Conservation (phyloP, 2,797 vertebrate genomes). For the Hafferia zeledoni region DNA sequence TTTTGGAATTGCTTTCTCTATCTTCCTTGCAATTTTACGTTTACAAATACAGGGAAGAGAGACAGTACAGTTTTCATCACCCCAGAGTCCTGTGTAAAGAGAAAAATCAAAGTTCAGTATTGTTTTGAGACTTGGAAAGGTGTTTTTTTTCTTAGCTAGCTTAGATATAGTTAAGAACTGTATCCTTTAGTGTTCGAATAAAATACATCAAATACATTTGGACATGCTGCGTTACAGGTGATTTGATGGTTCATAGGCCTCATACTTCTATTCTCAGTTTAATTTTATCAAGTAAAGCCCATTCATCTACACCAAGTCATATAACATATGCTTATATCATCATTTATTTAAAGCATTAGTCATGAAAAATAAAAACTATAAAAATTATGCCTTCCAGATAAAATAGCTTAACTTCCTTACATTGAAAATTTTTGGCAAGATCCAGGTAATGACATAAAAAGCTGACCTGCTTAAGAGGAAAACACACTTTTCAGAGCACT, state of each 20-base stretch:
- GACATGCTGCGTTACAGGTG: background rate
- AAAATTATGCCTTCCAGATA: background rate
- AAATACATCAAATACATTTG: background rate
- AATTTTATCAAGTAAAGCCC: background rate
- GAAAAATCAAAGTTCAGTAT: background rate
- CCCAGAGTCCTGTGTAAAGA: constrained; percentile 86
- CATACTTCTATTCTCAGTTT: background rate
- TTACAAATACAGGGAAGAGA: constrained; percentile 88
- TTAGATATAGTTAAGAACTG: background rate
- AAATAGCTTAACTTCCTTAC: constrained; percentile 4
- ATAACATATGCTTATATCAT: background rate
- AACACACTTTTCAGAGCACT: background rate
- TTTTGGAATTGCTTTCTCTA: constrained; percentile 84
- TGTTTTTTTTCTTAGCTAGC: background rate
- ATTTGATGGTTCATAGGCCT: background rate
- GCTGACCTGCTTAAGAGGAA: background rate
- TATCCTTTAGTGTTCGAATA: background rate
- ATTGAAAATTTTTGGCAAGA: constrained; percentile 10
- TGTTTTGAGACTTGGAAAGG: background rate
- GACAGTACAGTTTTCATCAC: constrained; percentile 77
- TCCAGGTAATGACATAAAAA: background rate
- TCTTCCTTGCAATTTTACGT: constrained; percentile 79
- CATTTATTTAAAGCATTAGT: background rate
- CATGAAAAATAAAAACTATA: background rate
- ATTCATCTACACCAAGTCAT: background rate